phyloP scores from a whole-genome alignment of 2,113 vertebrate species.

The Ciconia maguari region DNA sequence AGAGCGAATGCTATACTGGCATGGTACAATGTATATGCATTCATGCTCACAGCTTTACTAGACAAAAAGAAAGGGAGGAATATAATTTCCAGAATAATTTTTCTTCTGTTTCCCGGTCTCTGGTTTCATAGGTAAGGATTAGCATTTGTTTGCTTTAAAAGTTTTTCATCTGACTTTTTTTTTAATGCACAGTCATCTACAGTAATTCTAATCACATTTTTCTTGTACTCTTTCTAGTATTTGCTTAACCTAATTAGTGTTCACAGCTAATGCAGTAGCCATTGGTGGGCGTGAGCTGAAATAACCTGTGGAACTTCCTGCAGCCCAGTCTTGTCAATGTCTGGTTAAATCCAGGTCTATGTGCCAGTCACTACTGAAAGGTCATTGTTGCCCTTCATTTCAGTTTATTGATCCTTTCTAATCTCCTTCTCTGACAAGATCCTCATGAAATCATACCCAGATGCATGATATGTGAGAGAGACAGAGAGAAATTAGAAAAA shows the following conservation, averaged over 20 bases:
- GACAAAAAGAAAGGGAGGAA: not conserved
- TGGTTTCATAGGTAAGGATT: not conserved
- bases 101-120: not conserved
- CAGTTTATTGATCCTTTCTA: not conserved
- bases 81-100: not conserved
- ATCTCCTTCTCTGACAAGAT: not conserved
- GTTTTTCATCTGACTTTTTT: not conserved
- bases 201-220: not conserved
- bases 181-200: not conserved
- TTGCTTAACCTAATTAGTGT: slow-evolving; percentile 3
- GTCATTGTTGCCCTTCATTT: not conserved
- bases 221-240: not conserved
- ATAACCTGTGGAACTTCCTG: not conserved
- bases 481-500: not conserved
- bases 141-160: not conserved
- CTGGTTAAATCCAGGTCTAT: not conserved
- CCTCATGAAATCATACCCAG: not conserved
- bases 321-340: not conserved
- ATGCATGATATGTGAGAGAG: not conserved
- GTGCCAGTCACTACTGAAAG: not conserved
- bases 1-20: not conserved
- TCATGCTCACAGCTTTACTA: not conserved
- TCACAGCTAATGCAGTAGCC: not conserved
- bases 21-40: not conserved
- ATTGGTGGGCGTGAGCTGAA: not conserved